These are phyloP conservation scores for Lepilemur septentrionalis DNA, from an alignment of 2,797 vertebrate species.

Conservation along the genomic window DNA sequence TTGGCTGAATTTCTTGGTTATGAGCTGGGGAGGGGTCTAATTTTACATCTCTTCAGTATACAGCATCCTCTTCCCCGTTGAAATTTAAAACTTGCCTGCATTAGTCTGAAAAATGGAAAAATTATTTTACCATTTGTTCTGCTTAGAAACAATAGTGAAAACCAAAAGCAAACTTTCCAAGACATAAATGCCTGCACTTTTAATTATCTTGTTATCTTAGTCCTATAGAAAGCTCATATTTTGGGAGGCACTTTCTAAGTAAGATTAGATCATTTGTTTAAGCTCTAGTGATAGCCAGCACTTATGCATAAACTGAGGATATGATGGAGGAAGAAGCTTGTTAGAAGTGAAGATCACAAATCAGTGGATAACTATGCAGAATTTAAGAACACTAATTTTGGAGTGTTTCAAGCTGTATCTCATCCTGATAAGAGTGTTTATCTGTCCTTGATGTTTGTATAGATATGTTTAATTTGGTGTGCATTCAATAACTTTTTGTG, in stretches of 20 bases:
- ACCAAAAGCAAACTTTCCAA: background rate
- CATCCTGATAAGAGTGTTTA: background rate
- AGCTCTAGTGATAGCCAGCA: background rate
- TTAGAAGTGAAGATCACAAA: background rate
- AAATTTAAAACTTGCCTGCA: background rate
- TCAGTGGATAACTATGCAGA: background rate
- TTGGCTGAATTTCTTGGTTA: background rate
- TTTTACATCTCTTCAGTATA: background rate
- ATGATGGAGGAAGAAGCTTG: background rate
- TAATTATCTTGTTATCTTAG: background rate
- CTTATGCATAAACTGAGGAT: background rate
- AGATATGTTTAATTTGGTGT: background rate
- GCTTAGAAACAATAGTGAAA: background rate
- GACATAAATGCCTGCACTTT: background rate
- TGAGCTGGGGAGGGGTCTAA: background rate
- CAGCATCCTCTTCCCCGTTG: background rate
- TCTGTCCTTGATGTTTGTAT: background rate
- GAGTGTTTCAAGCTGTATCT: background rate
- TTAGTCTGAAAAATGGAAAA: background rate
- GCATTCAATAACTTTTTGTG: background rate
- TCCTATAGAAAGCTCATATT: background rate
- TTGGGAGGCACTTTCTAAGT: background rate
- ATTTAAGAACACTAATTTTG: background rate
- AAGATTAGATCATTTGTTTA: background rate
- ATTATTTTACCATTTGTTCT: background rate